Conservation (phyloP, 2,113 vertebrate species). For the Dasyornis broadbenti region DNA sequence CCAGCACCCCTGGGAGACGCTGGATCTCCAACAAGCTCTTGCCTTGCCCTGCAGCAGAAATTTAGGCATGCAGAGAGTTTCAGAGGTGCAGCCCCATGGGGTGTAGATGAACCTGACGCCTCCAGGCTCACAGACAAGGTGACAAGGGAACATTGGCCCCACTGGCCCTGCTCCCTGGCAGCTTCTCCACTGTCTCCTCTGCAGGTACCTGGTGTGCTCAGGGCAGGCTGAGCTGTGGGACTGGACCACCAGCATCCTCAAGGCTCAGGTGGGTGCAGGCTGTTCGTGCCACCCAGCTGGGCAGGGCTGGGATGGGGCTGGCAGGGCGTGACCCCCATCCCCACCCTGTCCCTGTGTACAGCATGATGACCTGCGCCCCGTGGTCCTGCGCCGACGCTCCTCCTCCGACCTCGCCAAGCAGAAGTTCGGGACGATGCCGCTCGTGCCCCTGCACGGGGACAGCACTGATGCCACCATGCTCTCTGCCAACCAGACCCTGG, state of each 20-base stretch:
- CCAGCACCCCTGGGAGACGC: neutral
- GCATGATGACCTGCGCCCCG: constrained; percentile 84
- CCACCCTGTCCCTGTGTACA: constrained; percentile 3
- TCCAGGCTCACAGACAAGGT: neutral
- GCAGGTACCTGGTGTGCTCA: constrained; percentile 85
- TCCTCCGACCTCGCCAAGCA: constrained; percentile 90
- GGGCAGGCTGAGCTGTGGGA: constrained; percentile 90
- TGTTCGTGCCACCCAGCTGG: accelerated
- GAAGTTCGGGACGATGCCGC: constrained; percentile 95
- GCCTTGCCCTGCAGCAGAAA: neutral
- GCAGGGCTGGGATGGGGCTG: neutral
- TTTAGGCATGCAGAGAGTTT: neutral
- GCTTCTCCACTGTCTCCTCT: neutral
- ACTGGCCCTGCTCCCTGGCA: neutral
- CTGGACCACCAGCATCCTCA: constrained; percentile 92
- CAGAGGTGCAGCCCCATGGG: neutral
- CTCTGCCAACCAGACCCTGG: constrained; percentile 94
- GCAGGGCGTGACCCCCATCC: neutral
- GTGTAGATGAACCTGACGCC: neutral
- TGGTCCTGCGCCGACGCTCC: constrained; percentile 84
- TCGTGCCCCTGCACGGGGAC: constrained; percentile 90
- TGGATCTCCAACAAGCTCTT: neutral
- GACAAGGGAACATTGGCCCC: neutral
- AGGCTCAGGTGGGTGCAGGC: constrained; percentile 82
- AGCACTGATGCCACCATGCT: constrained; percentile 88